These are phyloP conservation scores for Cyrtonyx montezumae DNA, from an alignment of 2,113 vertebrate species.

Conservation along the genomic window DNA sequence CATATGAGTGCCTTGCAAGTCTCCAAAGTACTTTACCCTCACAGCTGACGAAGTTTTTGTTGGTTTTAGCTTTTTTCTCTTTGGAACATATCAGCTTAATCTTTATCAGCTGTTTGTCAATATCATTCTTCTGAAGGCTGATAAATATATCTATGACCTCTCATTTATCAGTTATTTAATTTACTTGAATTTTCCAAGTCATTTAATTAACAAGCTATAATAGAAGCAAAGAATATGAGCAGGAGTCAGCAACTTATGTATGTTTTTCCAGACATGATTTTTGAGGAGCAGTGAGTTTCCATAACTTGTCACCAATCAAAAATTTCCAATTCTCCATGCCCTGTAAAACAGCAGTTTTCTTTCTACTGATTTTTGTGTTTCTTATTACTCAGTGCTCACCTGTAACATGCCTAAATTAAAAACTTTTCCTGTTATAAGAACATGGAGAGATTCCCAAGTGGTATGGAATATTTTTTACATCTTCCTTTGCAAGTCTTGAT, in stretches of 20 bases:
- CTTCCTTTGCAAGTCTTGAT: background rate
- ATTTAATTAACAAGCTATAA: background rate
- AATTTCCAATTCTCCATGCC: background rate
- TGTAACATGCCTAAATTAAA: background rate
- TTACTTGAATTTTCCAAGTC: background rate
- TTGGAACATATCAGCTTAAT: constrained; percentile 33
- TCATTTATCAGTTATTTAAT: constrained; percentile 17
- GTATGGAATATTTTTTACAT: background rate
- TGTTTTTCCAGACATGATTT: background rate
- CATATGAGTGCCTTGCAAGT: background rate
- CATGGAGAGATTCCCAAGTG: background rate
- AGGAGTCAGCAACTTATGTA: background rate
- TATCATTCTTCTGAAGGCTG: background rate
- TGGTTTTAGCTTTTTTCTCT: background rate
- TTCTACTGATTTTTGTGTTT: background rate
- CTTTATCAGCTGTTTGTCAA: constrained; percentile 33
- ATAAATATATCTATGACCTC: background rate
- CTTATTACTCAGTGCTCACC: background rate
- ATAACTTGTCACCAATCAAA: background rate
- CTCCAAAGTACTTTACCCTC: constrained; percentile 23
- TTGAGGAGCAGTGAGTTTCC: background rate
- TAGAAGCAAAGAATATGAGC: background rate
- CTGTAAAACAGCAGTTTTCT: background rate
- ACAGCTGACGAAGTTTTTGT: constrained; percentile 10
- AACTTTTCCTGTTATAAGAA: background rate